phyloP scores from a whole-genome alignment of 1,140 invertebrate genomes.

The Scaptomyza graminum region DNA sequence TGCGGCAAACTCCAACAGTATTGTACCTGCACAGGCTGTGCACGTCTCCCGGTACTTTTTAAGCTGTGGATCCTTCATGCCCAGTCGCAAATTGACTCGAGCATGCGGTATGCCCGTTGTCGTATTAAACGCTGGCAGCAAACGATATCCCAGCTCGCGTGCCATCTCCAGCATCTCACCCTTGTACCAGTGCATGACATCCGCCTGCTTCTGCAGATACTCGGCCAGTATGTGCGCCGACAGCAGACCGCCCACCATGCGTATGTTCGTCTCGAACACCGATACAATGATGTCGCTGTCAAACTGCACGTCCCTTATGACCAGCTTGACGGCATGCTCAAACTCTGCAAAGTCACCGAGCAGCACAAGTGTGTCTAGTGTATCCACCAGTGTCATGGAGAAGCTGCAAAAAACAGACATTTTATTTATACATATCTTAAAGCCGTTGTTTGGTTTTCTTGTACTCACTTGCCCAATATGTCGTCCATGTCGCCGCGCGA shows the following conservation, averaged over 20 bases:
- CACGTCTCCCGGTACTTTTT: slow-evolving; percentile 95
- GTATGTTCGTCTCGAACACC: slow-evolving; percentile 99
- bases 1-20: slow-evolving; percentile 98
- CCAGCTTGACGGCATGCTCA: slow-evolving; percentile 93
- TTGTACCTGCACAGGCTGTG: slow-evolving; percentile 99
- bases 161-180: slow-evolving; percentile 95
- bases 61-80: slow-evolving; percentile 91
- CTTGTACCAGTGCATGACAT: slow-evolving; percentile 94
- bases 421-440: too few relatives aligned
- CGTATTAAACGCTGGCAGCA: slow-evolving; percentile 98
- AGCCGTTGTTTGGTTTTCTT: background rate
- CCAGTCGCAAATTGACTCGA: slow-evolving; percentile 95
- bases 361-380: slow-evolving; percentile 96
- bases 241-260: slow-evolving; percentile 96
- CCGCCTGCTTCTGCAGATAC: slow-evolving; percentile 90
- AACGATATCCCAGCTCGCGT: slow-evolving; percentile 94
- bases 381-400: slow-evolving; percentile 97
- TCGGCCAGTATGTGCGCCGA: slow-evolving; percentile 96
- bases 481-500: slow-evolving; percentile 98
- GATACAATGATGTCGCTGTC: slow-evolving; percentile 98
- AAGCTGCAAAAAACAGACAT: slow-evolving; percentile 89
- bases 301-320: slow-evolving; percentile 94
- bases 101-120: slow-evolving; percentile 98
- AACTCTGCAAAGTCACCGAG: slow-evolving; percentile 97
- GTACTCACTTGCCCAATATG: slow-evolving; percentile 95